Conservation (phyloP, 2,113 vertebrate species). For the Mustela nigripes region DNA sequence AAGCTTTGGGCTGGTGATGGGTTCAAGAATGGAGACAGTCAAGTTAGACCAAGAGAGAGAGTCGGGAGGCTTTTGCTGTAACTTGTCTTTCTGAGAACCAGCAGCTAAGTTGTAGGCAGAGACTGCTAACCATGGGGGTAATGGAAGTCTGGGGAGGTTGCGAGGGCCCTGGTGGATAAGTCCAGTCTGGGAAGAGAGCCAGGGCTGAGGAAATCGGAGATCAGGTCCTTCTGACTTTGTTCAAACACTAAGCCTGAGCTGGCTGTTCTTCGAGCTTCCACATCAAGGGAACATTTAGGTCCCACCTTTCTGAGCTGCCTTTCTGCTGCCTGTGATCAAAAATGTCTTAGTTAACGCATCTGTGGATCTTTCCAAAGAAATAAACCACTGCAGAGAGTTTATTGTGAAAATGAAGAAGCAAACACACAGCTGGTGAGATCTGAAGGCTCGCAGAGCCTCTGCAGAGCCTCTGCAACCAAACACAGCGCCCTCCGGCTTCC, state of each 20-base stretch:
- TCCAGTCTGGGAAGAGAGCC: neutral
- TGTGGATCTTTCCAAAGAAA: neutral
- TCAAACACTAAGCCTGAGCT: neutral
- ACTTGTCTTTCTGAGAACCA: conserved; percentile 5
- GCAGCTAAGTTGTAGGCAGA: neutral
- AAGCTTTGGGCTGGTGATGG: neutral
- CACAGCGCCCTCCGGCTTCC: neutral
- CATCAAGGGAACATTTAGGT: neutral
- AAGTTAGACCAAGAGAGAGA: neutral
- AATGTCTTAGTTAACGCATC: neutral
- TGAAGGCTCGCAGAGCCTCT: neutral
- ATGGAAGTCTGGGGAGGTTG: too few relatives aligned
- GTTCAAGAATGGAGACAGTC: neutral
- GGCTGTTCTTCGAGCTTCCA: neutral
- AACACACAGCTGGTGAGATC: neutral
- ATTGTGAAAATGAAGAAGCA: neutral
- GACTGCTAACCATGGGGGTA: neutral
- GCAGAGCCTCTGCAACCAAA: neutral
- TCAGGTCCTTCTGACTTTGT: neutral
- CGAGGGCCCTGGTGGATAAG: too few relatives aligned
- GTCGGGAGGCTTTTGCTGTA: neutral
- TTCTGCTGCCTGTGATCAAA: neutral
- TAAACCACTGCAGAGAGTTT: neutral
- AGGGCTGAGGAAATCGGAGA: neutral
- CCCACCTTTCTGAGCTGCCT: neutral